Evolutionary conservation across 2,888 invertebrate species (phyloP).

Genomic region (Poecilobothrus nobilitatus): DNA sequence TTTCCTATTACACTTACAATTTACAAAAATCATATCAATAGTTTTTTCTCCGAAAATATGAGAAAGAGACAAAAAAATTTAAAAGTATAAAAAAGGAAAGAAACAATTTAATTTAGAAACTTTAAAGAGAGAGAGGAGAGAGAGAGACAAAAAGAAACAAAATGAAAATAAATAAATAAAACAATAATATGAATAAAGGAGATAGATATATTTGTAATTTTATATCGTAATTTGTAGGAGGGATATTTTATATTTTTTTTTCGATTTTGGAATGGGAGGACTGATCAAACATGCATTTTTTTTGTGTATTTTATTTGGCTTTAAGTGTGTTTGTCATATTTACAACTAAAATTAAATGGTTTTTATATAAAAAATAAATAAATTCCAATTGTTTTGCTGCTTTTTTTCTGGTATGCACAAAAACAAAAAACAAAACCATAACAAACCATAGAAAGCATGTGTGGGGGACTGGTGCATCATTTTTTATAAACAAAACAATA

Average conservation of each 20-base stretch:
- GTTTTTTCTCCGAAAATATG: no score
- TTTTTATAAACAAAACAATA: no score
- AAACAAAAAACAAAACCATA: no score
- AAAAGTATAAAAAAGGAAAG: neutral
- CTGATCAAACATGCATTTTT: neutral
- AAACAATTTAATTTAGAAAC: no score
- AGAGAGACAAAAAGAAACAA: neutral
- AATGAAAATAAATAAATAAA: neutral
- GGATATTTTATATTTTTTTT: neutral
- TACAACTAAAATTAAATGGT: no score
- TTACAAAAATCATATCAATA: no score
- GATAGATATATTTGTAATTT: no score
- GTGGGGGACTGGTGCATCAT: no score
- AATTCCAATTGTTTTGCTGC: no score
- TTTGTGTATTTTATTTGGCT: neutral
- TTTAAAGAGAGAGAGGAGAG: neutral
- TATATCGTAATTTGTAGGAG: neutral
- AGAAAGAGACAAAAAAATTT: neutral
- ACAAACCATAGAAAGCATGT: no score
- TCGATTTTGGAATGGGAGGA: neutral
- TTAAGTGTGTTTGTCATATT: no score
- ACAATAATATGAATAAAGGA: neutral
- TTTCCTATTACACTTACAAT: neutral
- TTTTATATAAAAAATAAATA: no score
- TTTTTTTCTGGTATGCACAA: constrained; percentile 19